These are phyloP conservation scores for Lycophotia porphyrea DNA, from an alignment of 2,888 invertebrate species.

Conservation along the genomic window DNA sequence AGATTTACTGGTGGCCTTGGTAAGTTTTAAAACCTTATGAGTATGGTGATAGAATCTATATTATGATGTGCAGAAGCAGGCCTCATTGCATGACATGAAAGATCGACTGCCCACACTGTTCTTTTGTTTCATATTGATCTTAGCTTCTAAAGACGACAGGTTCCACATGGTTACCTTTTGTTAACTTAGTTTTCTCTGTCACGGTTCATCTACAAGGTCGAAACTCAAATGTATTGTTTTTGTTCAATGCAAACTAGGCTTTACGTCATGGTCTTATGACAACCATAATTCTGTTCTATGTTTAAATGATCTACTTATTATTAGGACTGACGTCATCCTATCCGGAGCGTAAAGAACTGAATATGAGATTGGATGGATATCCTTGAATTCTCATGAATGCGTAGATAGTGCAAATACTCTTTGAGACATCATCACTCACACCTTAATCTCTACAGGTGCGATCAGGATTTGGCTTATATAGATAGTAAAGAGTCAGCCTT, in stretches of 20 bases:
- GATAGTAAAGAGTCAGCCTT: neutral
- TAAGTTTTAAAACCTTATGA: neutral
- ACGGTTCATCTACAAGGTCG: constrained; percentile 24
- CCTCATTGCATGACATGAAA: neutral
- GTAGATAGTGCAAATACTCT: neutral
- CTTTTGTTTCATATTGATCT: neutral
- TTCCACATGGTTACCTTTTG: constrained; percentile 11
- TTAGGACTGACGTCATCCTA: constrained; percentile 24
- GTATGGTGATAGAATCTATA: neutral
- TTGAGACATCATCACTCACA: neutral
- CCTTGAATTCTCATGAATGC: constrained; percentile 18
- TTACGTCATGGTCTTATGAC: constrained; percentile 14
- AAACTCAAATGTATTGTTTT: constrained; percentile 3
- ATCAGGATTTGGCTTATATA: neutral
- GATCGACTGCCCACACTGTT: neutral
- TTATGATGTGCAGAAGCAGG: neutral
- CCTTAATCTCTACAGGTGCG: neutral
- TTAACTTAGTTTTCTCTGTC: constrained; percentile 15
- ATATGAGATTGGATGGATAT: neutral
- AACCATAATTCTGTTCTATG: neutral
- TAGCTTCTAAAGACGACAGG: neutral
- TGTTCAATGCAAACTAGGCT: constrained; percentile 10
- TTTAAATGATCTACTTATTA: constrained; percentile 36
- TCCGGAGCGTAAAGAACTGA: neutral
- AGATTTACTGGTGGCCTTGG: neutral